Evolutionary conservation across 2,113 vertebrate species (phyloP).

Genomic region (Neodontobutis hainanensis): DNA sequence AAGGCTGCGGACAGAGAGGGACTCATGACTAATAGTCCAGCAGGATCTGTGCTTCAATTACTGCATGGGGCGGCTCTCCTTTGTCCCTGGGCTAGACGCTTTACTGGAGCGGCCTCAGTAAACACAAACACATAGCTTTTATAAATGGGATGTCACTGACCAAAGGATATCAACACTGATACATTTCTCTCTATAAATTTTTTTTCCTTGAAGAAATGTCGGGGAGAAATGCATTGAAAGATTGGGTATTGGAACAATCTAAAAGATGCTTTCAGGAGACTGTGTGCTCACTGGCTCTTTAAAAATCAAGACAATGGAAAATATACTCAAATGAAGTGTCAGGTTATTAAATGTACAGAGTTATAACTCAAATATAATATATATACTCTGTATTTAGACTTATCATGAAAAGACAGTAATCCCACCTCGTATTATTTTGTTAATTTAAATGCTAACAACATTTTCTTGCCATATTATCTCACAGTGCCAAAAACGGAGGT

Average conservation of each 20-base stretch:
- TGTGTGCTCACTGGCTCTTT: slow-evolving; percentile 49
- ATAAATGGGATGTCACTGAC: slow-evolving; percentile 74
- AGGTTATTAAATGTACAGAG: too few relatives aligned
- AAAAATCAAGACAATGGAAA: slow-evolving; percentile 58
- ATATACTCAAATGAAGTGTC: slow-evolving; percentile 44
- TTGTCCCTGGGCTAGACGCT: slow-evolving; percentile 68
- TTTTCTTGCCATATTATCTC: too few relatives aligned
- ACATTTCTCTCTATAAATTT: slow-evolving; percentile 60
- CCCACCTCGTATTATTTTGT: too few relatives aligned
- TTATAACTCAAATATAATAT: too few relatives aligned
- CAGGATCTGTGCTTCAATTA: slow-evolving; percentile 70
- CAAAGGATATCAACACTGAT: slow-evolving; percentile 65
- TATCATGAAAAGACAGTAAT: too few relatives aligned
- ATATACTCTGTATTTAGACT: too few relatives aligned
- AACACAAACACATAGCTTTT: slow-evolving; percentile 53
- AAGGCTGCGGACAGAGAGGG: slow-evolving; percentile 51
- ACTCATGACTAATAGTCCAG: slow-evolving; percentile 70
- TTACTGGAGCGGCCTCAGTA: slow-evolving; percentile 59
- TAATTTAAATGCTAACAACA: too few relatives aligned
- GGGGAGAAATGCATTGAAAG: slow-evolving; percentile 61
- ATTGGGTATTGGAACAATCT: slow-evolving; percentile 74
- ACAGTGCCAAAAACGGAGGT: too few relatives aligned
- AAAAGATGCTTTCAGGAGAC: slow-evolving; percentile 70
- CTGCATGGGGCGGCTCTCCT: slow-evolving; percentile 63
- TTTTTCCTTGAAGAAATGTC: slow-evolving; percentile 69